Base-by-base conservation (phyloP, 2,888 invertebrate species). In the Drosophila niveifrons region DNA sequence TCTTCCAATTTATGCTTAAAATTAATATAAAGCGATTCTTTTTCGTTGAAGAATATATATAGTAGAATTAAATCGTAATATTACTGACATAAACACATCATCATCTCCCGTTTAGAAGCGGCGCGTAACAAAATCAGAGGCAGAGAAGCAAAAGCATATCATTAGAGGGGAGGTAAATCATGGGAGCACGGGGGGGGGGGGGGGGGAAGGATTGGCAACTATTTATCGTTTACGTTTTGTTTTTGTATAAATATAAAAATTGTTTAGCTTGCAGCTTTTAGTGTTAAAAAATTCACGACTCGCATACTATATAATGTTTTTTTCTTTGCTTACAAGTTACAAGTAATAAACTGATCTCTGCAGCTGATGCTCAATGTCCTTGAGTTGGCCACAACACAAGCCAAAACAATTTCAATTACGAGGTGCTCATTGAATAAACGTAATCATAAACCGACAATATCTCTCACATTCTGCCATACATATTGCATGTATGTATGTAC, bases 191-290 rank as follows among this genome's bases (percentile, higher is more conserved):
- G n/a, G 15, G 13, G 29, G 52, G 15, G 48, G 31, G 34, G 39
- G 50, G 50, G 44, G n/a, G 55, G 39, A 48, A 47, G 50, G 17
- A 62, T 67, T 59, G 64, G 78, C 78, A 78, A 73, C 63, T 74
- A 66, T 78, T 69, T 74, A 62, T 67, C 66, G 66, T 43, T 76
- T 71, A 41, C 50, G 43, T 29, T 39, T 57, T 55, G 31, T 39
- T 46, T 71, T 66, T 68, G 83, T 86, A 81, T 77, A 86, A 80
- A 80, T 81, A 81, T 87, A 81, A 81, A 81, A 81, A 77, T 82
- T 66, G 77, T 65, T 66, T 65, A 78, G 82, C 82, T 82, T 82
- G 85, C 72, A 82, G 88, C 82, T 84, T 57, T 85, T 72, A 59
- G 70, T 79, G 59, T 79, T 63, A 50, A 70, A 85, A 78, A 82